A percentile compares a stretch with the other conserved stretches of the same genome.
Conservation (phyloP, 2,797 vertebrate genomes). For the Spheniscus humboldti region DNA sequence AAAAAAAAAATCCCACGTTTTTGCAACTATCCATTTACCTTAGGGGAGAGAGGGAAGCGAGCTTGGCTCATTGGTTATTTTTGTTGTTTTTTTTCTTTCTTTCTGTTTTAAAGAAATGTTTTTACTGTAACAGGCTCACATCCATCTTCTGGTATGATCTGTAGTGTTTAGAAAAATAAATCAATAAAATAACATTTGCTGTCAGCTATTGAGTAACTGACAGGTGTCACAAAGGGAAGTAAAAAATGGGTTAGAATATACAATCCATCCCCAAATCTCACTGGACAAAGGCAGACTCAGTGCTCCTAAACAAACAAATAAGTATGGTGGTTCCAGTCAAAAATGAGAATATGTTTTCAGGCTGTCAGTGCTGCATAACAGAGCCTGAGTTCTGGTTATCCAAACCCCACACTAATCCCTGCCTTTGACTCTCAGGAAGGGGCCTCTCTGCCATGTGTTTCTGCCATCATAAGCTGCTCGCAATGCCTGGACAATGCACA, state of each 20-base stretch:
- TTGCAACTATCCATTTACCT: not conserved
- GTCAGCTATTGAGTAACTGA: slow-evolving; percentile 25
- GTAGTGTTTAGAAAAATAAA: slow-evolving; percentile 27
- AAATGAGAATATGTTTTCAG: not conserved
- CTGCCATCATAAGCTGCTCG: not conserved
- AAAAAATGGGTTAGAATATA: not conserved
- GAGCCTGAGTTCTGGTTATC: not conserved
- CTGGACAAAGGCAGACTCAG: not conserved
- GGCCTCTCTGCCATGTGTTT: not conserved
- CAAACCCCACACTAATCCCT: not conserved
- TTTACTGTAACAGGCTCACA: not conserved
- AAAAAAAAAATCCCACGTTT: not conserved
- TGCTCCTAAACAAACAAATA: not conserved
- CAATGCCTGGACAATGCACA: not conserved
- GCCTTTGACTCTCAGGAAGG: not conserved
- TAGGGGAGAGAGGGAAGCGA: not conserved
- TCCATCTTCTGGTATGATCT: slow-evolving; percentile 23
- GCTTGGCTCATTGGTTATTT: not conserved
- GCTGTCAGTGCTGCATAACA: not conserved
- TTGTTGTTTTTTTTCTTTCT: not conserved
- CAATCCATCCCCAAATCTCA: not conserved
- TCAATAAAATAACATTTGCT: slow-evolving; percentile 16
- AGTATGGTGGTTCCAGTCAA: not conserved
- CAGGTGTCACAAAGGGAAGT: slow-evolving; percentile 8
- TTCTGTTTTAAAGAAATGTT: not conserved